Conservation (phyloP, 2,888 invertebrate species). For the Cheilosia vernalis region DNA sequence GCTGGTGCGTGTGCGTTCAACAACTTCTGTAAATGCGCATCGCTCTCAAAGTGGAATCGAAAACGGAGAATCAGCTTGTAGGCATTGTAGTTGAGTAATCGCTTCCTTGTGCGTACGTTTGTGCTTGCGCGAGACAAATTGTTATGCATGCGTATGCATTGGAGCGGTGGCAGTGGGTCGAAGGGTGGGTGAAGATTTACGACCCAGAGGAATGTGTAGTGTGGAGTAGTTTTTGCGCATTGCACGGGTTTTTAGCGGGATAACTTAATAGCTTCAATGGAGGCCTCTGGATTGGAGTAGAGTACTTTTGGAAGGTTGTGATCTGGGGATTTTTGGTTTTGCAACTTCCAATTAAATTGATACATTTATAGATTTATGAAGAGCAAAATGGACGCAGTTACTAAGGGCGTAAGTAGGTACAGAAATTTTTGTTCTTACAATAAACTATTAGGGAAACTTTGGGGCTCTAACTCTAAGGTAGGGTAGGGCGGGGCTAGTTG, state of each 20-base stretch:
- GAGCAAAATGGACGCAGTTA: too few relatives aligned
- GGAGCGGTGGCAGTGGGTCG: background rate
- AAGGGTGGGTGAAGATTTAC: constrained; percentile 56
- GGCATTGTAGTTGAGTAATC: constrained; percentile 60
- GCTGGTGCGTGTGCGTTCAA: background rate
- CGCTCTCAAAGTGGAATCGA: constrained; percentile 17
- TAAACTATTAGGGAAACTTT: too few relatives aligned
- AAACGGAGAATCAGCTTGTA: constrained; percentile 17
- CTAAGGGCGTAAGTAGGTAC: too few relatives aligned
- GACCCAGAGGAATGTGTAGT: constrained; percentile 48
- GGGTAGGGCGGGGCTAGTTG: too few relatives aligned
- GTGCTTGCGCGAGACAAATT: constrained; percentile 60
- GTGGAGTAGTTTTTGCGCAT: constrained; percentile 21
- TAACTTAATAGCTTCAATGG: constrained; percentile 20
- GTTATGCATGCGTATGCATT: constrained; percentile 63
- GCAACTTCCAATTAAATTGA: too few relatives aligned
- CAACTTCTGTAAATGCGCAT: constrained; percentile 45
- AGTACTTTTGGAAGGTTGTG: background rate
- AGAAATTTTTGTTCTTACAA: too few relatives aligned
- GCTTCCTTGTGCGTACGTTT: constrained; percentile 63
- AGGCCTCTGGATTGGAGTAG: background rate
- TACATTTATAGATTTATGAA: too few relatives aligned
- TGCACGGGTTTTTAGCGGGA: background rate
- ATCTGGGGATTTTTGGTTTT: background rate
- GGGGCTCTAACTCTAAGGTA: too few relatives aligned